A percentile compares a stretch with the other conserved stretches of the same genome.
Conservation (phyloP, 1,140 invertebrate genomes). For the Sminthurides bifidus region DNA sequence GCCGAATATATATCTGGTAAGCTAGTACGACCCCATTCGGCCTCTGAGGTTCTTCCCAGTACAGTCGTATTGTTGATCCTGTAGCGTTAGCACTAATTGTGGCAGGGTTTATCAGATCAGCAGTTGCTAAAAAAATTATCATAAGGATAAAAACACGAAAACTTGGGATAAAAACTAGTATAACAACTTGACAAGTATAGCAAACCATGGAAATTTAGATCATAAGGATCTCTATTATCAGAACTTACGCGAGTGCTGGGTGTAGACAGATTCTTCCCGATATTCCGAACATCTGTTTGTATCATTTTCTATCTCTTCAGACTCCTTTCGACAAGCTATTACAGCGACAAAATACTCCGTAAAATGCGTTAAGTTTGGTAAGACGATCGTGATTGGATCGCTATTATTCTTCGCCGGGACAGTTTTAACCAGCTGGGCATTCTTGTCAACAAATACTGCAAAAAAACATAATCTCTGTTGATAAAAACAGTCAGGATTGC, state of each 20-base stretch:
- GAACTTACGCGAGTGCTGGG: constrained; percentile 14
- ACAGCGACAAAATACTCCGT: constrained; percentile 56
- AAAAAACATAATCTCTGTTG: too few relatives aligned
- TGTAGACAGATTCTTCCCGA: constrained; percentile 13
- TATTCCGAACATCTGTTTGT: constrained; percentile 17
- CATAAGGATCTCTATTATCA: neutral
- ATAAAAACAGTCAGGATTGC: too few relatives aligned
- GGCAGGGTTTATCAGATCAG: constrained; percentile 35
- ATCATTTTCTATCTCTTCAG: constrained; percentile 21
- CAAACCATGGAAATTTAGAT: neutral
- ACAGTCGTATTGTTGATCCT: constrained; percentile 37
- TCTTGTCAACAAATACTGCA: too few relatives aligned
- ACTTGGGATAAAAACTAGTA: neutral
- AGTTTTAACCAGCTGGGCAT: too few relatives aligned
- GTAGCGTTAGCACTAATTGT: constrained; percentile 35
- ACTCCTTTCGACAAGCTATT: constrained; percentile 52
- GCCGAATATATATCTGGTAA: constrained; percentile 63
- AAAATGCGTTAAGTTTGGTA: constrained; percentile 57
- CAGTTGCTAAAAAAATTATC: constrained; percentile 31
- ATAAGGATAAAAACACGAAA: neutral
- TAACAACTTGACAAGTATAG: neutral
- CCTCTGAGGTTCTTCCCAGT: constrained; percentile 63
- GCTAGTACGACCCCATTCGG: constrained; percentile 77
- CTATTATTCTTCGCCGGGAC: too few relatives aligned
- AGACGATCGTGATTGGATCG: constrained; percentile 19